Percentiles rank a stretch among this genome's conserved stretches.
Conservation (phyloP, 2,888 invertebrate genomes). For the Pachliopta kotzebuea region DNA sequence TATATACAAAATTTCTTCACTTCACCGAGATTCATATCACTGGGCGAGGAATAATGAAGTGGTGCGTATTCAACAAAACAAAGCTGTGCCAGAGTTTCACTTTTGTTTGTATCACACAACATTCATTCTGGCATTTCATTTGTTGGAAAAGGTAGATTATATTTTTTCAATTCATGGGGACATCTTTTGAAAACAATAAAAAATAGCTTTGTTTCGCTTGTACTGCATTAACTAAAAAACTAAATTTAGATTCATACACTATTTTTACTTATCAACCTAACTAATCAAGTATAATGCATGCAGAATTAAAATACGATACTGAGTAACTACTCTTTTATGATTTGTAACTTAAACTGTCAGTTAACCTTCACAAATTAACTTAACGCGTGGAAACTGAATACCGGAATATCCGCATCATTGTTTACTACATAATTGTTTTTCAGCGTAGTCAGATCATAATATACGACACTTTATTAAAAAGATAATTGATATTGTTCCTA, state of each 20-base stretch:
- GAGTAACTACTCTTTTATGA: not conserved
- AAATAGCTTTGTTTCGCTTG: no score
- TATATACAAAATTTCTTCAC: not conserved
- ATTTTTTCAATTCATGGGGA: not conserved
- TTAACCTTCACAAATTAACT: no score
- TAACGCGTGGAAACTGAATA: no score
- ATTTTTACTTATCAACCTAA: not conserved
- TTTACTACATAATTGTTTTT: no score
- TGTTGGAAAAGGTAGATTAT: constrained; percentile 1
- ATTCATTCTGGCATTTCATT: not conserved
- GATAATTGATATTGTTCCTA: no score
- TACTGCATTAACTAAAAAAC: not conserved
- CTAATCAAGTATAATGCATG: not conserved
- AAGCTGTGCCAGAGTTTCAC: not conserved
- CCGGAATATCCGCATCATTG: no score
- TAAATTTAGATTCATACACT: not conserved
- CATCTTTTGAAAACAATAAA: no score
- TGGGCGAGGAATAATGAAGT: not conserved
- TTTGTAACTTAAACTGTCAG: no score
- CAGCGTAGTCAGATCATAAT: no score
- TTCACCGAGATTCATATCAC: not conserved
- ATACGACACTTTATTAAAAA: no score
- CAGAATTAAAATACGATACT: not conserved
- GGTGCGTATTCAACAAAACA: not conserved
- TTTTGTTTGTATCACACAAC: constrained; percentile 2